Evolutionary conservation across 37 sponge, comb jelly and placozoan genomes (phyloP), one percentile per base, ranked within the genome.

Genomic region (Theonella swinhoei): DNA sequence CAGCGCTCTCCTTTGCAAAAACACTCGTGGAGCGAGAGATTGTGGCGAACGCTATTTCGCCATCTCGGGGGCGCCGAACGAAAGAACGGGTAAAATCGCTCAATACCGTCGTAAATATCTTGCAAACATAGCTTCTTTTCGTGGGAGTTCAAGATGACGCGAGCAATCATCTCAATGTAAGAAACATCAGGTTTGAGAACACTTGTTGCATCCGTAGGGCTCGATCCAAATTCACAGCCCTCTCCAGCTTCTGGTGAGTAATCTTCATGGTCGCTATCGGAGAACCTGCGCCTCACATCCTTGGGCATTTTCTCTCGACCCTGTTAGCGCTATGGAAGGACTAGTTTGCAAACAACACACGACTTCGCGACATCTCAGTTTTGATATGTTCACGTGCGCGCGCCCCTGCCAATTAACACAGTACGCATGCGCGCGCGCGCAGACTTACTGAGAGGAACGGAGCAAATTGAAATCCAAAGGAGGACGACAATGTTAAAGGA

Each of bases 31-130:
- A 93, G 76, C 1, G 89, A 88, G 64, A 93, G 87, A 54, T 93
- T 93, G 84, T 93, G 93, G 23, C 93, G 68, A 41, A 93, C 89
- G 40, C 89, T 88, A 75, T 88, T 93, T 77, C 79, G 80, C 93
- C 93, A 93, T n/a, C 89, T 80, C 19, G 76, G 68, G 23, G 64
- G 85, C 62, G 85, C 89, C 43, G 68, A 47, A 29, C 73, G 76
- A 72, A 85, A 84, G 65, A 83, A 72, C 24, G 88, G 79, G 63
- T 85, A 78, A n/a, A 79, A 79, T 39, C 67, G 43, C 42, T 54
- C 65, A 40, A 92, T 71, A 70, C 42, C 78, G 39, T 76, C 75
- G 76, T 92, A 92, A 41, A 92, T 88, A n/a, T 87, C 93, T 37
- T 80, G 79, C 28, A 92, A 85, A 31, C 69, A 42, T 39, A 88